Percentiles rank a stretch among this genome's conserved stretches.
phyloP scores from a whole-genome alignment of 2,888 invertebrate genomes.

The Drosophila eohydei region DNA sequence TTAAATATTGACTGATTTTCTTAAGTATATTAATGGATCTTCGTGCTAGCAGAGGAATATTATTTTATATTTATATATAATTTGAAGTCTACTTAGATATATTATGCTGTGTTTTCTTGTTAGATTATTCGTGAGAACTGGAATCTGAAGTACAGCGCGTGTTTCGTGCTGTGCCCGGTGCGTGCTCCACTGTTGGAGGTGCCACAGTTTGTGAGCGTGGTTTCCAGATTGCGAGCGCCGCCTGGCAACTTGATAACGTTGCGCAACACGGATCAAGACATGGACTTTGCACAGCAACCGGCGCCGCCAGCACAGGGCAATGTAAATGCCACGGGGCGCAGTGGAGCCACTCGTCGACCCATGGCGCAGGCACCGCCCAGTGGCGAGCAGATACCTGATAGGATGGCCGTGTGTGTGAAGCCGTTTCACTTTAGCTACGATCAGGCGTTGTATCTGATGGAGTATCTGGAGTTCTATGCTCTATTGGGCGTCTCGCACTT shows the following conservation, averaged over 20 bases:
- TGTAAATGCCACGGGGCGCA: constrained; percentile 15
- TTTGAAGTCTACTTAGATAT: neutral
- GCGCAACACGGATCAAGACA: constrained; percentile 86
- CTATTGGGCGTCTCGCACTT: constrained; percentile 94
- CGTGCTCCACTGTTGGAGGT: constrained; percentile 86
- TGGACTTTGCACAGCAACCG: constrained; percentile 71
- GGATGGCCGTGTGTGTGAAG: constrained; percentile 93
- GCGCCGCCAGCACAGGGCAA: constrained; percentile 1
- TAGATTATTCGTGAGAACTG: constrained; percentile 96
- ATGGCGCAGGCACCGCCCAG: constrained; percentile 62
- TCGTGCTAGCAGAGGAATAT: too few species aligned
- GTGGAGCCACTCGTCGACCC: neutral
- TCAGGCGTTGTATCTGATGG: constrained; percentile 92
- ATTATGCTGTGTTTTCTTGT: constrained; percentile 24
- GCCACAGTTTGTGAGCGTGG: constrained; percentile 90
- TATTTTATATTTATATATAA: too few species aligned
- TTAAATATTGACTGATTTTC: too few species aligned
- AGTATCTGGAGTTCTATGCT: constrained; percentile 95
- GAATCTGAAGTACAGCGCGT: constrained; percentile 96
- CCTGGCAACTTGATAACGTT: constrained; percentile 89
- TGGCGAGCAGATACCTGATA: constrained; percentile 85
- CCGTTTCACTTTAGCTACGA: constrained; percentile 96
- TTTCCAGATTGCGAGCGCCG: constrained; percentile 87
- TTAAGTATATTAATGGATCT: too few species aligned
- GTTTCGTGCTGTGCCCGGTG: constrained; percentile 93